Evolutionary conservation across 1,140 invertebrate species (phyloP).

Genomic region (Dendroctonus valens): DNA sequence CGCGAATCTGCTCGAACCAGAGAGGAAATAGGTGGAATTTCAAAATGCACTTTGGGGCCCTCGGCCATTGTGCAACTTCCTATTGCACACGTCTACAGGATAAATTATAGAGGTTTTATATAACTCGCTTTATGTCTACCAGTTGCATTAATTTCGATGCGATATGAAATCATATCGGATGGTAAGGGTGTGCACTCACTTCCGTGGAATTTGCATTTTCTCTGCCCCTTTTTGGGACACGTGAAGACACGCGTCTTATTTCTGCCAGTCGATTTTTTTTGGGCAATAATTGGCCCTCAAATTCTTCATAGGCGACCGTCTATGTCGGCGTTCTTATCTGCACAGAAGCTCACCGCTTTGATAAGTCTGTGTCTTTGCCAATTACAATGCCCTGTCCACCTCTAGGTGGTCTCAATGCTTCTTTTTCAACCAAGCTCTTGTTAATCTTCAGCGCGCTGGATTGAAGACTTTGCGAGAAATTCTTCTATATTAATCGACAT

Average conservation of each 20-base stretch:
- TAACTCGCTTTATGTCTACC: conserved; percentile 3
- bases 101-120: conserved; percentile 32
- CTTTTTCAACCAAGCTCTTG: too few relatives aligned
- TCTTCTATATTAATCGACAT: too few relatives aligned
- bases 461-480: too few relatives aligned
- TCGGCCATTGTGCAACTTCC: conserved; percentile 25
- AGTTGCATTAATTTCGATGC: too few relatives aligned
- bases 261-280: too few relatives aligned
- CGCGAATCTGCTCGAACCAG: conserved; percentile 12
- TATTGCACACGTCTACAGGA: conserved; percentile 22
- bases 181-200: too few relatives aligned
- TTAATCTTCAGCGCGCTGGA: too few relatives aligned
- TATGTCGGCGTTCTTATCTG: conserved; percentile 18
- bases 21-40: conserved; percentile 35
- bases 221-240: neutral
- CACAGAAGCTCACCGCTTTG: conserved; percentile 14
- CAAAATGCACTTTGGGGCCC: conserved; percentile 33
- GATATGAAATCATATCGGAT: too few relatives aligned
- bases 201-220: too few relatives aligned
- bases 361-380: conserved; percentile 14
- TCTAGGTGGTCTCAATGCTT: conserved; percentile 4
- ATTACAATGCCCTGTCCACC: conserved; percentile 5
- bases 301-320: conserved; percentile 21
- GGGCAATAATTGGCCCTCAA: neutral
- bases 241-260: conserved; percentile 7